Base-by-base conservation (phyloP, 2,113 vertebrate species). In the Gymnogyps californianus region DNA sequence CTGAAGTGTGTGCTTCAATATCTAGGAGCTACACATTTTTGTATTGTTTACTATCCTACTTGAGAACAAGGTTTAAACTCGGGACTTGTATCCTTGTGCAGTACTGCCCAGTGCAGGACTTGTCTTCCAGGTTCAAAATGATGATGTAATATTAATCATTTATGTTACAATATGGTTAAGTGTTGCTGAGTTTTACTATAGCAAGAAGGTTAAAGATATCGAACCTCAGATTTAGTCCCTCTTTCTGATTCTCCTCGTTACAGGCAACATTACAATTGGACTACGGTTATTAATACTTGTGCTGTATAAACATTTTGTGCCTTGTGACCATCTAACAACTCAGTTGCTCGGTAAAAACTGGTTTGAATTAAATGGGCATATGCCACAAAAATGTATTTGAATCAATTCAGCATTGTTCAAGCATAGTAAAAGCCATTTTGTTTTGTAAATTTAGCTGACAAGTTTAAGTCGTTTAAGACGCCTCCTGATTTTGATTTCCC, bases 361-460 rank as follows among this genome's bases (percentile, higher is more conserved):
- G 24, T 70, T 94, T 93, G 72, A 62, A 69, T 92, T 92, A 75
- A 51, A 16, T 38, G 40, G 59, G 40, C 54, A 65, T 57, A 47
- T 71, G 82, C 87, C 94, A 67, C 85, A 93, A 71, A 88, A 95
- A 81, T 86, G 72, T 81, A 24, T 87, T 58, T 90, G 93, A 93
- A 95, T 95, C 78, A 88, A 32, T 85, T 86, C 42, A 11, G 49
- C 85, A 90, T 96, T 96, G 94, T 96, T 91, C 59, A 83, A 90
- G 69, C 83, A 44, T 55, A 83, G 71, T 83, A 83, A 96, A 90
- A 90, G 57, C 59, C 76, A 78, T 96, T 97, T 97, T 97, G 95
- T 92, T 95, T 96, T 97, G 94, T 96, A 97, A 95, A 97, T 96
- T 93, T 70, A 66, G 72, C 67, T 67, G 91, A 80, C 42, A 70